Conservation (phyloP, 2,113 vertebrate genomes). For the Paralichthys olivaceus region DNA sequence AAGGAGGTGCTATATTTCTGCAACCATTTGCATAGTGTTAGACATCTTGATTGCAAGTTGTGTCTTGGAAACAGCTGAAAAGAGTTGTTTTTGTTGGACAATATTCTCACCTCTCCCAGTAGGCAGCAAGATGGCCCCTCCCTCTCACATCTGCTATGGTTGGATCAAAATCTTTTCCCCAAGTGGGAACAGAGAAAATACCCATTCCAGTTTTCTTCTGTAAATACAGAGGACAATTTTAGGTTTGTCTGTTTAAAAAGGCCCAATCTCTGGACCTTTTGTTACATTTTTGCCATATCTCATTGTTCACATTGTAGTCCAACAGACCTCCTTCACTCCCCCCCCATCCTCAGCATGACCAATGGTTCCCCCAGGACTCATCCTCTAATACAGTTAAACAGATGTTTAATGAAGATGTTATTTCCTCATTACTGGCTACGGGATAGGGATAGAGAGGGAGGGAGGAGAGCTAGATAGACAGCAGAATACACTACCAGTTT, state of each 20-base stretch:
- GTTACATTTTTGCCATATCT: constrained; percentile 63
- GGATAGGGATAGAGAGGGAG: constrained; percentile 75
- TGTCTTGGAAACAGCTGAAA: constrained; percentile 34
- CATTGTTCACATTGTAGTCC: constrained; percentile 70
- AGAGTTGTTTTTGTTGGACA: constrained; percentile 44
- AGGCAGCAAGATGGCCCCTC: constrained; percentile 49
- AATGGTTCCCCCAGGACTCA: constrained; percentile 82
- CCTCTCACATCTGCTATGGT: constrained; percentile 63
- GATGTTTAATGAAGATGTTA: constrained; percentile 87
- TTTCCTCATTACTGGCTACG: constrained; percentile 85
- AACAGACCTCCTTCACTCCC: constrained; percentile 64
- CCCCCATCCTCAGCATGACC: constrained; percentile 80
- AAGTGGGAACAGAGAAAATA: constrained; percentile 28
- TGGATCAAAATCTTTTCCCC: constrained; percentile 56
- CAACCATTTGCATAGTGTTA: background rate
- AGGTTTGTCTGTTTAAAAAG: constrained; percentile 50
- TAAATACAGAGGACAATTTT: constrained; percentile 51
- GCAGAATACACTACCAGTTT: constrained; percentile 79
- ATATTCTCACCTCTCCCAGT: constrained; percentile 53
- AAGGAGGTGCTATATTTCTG: background rate
- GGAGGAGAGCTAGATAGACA: constrained; percentile 74
- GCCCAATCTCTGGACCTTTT: constrained; percentile 60
- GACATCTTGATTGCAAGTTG: constrained; percentile 5
- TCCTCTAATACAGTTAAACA: constrained; percentile 85
- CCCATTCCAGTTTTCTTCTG: constrained; percentile 23